Evolutionary conservation across 37 sponge, comb jelly and placozoan genomes (phyloP), one percentile per base, ranked within the genome.

Genomic region (Mnemiopsis leidyi): DNA sequence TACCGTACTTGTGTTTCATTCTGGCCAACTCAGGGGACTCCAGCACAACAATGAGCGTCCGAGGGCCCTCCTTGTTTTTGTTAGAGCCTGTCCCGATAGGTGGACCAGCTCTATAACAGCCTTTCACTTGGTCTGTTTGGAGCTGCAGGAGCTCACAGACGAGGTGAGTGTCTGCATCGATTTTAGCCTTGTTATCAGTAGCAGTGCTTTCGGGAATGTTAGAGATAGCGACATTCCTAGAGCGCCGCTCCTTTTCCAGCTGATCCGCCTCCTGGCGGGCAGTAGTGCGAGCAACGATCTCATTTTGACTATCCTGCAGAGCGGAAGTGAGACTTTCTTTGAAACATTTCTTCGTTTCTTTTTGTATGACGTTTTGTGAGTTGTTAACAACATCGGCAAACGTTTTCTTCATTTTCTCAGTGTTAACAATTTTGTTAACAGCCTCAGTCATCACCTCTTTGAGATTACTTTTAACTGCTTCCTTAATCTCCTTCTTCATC

Each of bases 71-170:
- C 82, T 26, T 79, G 82, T 79, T 79, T 7, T 5, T 26, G 26
- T 79, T 79, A 21, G 82, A 79, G 36, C 82, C 82, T 26, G 82
- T 79, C 82, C 82, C 82, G 26, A 79, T 79, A 21, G 82, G 82
- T 31, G 82, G 82, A 20, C 82, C 82, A 26, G 82, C 82, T 79
- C 82, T 36, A 34, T 26, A 79, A 34, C 82, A 79, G 20, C 16
- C 35, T 26, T 35, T 23, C 1, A 79, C 26, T 34, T 79, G 18
- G 26, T 26, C 35, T 26, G 37, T 79, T 20, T 20, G 82, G 21
- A 79, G 31, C 26, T 79, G 82, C 28, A 26, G 18, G 21, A 79
- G 38, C 35, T 79, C 82, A 79, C 28, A 35, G 26, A 34, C 38
- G 38, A 79, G 35, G 16, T 35, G 37, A 21, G 26, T 18, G 38